A percentile compares a stretch with the other conserved stretches of the same genome.
phyloP scores from a whole-genome alignment of 2,888 invertebrate species.

The Hirtodrosophila confusa region DNA sequence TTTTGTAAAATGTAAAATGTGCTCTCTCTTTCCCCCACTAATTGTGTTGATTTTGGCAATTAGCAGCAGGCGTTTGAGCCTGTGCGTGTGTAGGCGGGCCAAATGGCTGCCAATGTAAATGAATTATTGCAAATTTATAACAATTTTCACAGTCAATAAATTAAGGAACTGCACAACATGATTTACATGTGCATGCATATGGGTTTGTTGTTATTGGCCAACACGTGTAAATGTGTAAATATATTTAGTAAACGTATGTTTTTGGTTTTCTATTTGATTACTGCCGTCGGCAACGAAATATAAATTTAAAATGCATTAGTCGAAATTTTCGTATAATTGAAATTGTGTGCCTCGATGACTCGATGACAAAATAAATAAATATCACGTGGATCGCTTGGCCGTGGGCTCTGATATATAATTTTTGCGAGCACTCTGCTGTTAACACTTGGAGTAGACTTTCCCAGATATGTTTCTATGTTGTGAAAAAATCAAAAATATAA shows the following conservation, averaged over 20 bases:
- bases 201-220: slow-evolving; percentile 10
- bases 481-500: too few relatives aligned
- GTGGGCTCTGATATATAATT: neutral
- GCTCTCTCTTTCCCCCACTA: slow-evolving; percentile 1
- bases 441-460: too few relatives aligned
- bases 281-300: slow-evolving; percentile 16
- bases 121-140: slow-evolving; percentile 55
- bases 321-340: slow-evolving; percentile 29
- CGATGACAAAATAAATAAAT: slow-evolving; percentile 29
- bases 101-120: slow-evolving; percentile 34
- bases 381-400: neutral
- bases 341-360: slow-evolving; percentile 35
- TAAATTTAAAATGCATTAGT: slow-evolving; percentile 43
- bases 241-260: slow-evolving; percentile 53
- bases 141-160: slow-evolving; percentile 62
- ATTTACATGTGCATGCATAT: slow-evolving; percentile 1
- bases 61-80: slow-evolving; percentile 34
- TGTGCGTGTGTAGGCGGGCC: slow-evolving; percentile 23
- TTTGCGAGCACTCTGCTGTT: neutral
- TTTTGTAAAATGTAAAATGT: slow-evolving; percentile 31
- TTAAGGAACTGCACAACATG: slow-evolving; percentile 32
- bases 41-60: slow-evolving; percentile 58
- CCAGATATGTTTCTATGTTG: too few relatives aligned
- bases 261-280: slow-evolving; percentile 41
- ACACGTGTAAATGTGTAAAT: slow-evolving; percentile 50